phyloP scores from a whole-genome alignment of 1,140 invertebrate species.

The Hylaeus volcanicus region DNA sequence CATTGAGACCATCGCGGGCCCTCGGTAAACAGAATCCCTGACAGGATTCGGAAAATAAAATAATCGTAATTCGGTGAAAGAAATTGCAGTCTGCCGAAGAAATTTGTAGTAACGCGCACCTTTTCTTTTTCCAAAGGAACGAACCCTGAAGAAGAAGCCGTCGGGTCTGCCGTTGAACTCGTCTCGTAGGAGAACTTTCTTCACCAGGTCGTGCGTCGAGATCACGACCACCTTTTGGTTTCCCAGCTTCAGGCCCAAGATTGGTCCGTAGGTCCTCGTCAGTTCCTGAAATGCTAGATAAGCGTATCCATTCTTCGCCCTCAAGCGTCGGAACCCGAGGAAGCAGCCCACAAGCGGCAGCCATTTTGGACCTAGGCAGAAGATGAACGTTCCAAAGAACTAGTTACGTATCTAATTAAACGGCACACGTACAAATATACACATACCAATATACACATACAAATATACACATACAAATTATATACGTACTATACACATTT shows the following conservation, averaged over 20 bases:
- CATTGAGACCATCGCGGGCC: conserved; percentile 83
- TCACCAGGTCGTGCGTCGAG: conserved; percentile 83
- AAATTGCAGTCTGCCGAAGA: too few relatives aligned
- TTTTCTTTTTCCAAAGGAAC: conserved; percentile 84
- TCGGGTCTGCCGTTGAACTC: conserved; percentile 87
- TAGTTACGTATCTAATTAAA: too few relatives aligned
- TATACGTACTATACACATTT: too few relatives aligned
- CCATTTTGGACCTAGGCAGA: conserved; percentile 77
- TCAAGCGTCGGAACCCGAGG: conserved; percentile 63
- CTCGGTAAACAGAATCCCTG: conserved; percentile 85
- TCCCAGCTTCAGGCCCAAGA: conserved; percentile 82
- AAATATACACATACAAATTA: too few relatives aligned
- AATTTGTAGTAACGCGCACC: conserved; percentile 76
- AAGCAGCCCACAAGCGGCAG: conserved; percentile 78
- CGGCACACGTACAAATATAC: too few relatives aligned
- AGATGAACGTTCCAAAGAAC: too few relatives aligned
- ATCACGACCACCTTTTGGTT: conserved; percentile 83
- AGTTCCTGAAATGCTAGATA: conserved; percentile 75
- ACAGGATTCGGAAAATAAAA: conserved; percentile 21
- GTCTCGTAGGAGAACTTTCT: conserved; percentile 82
- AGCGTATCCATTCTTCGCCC: conserved; percentile 67
- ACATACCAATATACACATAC: too few relatives aligned
- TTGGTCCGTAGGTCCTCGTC: conserved; percentile 72
- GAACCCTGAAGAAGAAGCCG: conserved; percentile 84
- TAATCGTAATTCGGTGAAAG: too few relatives aligned